Evolutionary conservation across 2,797 vertebrate genomes (phyloP), one percentile per base, ranked within the genome.

Genomic region (Chrosomus eos): DNA sequence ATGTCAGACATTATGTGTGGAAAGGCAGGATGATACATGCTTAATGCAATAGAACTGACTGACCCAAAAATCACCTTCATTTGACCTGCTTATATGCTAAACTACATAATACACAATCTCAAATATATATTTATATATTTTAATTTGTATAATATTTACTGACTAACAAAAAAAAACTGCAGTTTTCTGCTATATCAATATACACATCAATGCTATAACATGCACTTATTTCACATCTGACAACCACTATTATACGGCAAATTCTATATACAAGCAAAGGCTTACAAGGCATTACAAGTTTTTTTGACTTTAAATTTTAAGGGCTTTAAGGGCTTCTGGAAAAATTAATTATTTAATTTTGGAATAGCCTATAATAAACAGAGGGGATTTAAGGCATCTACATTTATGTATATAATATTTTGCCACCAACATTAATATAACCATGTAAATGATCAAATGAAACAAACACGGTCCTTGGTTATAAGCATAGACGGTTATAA

Each of bases 41-140:
- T 45, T 78, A 78, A 64, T 43, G 76, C 40, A 23, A 19, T 31
- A 62, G 68, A 82, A 26, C 53, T 18, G 70, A 62, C 58, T 73
- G 38, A 82, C 80, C 48, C 40, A 2, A 4, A 33, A 33, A 71
- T 31, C 40, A 48, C 55, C 26, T 64, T 82, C 11, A 62, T 33
- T 62, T 72, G 68, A n/a, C 36, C 26, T 0, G n/a, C 11, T 72
- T 71, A 40, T 51, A 40, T 72, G 53, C 26, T 33, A 43, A 60
- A 64, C 38, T 23, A 38, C 14, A 60, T 10, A 4, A 19, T 77
- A 9, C 4, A 21, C 14, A 31, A 36, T 80, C 28, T n/a, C 1
- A 48, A 51, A 64, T 18, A 74, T 16, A 64, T 18, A 74, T 16
- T 33, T 38, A 45, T 38, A 60, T 7, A 45, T 71, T 45, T 31